Percentiles rank a stretch among this genome's conserved stretches.
These are phyloP conservation scores for Scytalopus superciliaris DNA, from an alignment of 2,113 vertebrate species.

Conservation along the genomic window DNA sequence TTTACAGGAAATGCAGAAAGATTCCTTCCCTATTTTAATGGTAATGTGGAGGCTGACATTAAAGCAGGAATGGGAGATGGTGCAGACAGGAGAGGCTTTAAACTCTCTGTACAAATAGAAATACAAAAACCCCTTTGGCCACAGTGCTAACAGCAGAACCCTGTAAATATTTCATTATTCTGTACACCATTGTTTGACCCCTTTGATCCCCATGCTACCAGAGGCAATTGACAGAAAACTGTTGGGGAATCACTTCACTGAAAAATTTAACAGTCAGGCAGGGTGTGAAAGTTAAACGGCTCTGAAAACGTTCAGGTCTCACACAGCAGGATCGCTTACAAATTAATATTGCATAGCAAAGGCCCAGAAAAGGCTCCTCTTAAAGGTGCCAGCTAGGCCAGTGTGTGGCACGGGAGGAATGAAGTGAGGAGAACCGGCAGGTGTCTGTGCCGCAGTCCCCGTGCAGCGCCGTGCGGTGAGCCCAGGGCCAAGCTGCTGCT, in stretches of 20 bases:
- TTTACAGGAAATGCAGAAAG: not conserved
- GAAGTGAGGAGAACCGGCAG: fast-evolving
- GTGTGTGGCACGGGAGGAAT: not conserved
- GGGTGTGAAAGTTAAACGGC: slow-evolving; percentile 64
- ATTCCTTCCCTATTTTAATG: not conserved
- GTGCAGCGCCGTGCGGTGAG: fast-evolving
- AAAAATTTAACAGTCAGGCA: slow-evolving; percentile 61
- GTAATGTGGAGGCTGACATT: not conserved
- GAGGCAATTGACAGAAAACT: slow-evolving; percentile 62
- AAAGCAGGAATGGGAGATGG: not conserved
- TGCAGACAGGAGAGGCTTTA: not conserved
- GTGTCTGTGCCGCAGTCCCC: not conserved
- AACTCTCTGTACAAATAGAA: slow-evolving; percentile 39
- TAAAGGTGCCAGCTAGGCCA: not conserved
- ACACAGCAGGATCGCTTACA: slow-evolving; percentile 9
- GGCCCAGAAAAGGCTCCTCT: not conserved
- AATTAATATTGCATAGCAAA: slow-evolving; percentile 58
- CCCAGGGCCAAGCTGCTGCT: not conserved
- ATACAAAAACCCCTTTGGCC: slow-evolving; percentile 56
- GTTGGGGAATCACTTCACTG: slow-evolving; percentile 59
- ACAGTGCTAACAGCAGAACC: slow-evolving; percentile 40
- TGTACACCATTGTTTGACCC: slow-evolving; percentile 47
- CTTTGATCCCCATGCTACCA: slow-evolving; percentile 10
- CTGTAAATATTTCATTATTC: slow-evolving; percentile 53
- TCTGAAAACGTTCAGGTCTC: slow-evolving; percentile 41